Percentiles rank a stretch among this genome's conserved stretches.
phyloP scores from a whole-genome alignment of 2,888 invertebrate species.

The Drosophila quinaria region DNA sequence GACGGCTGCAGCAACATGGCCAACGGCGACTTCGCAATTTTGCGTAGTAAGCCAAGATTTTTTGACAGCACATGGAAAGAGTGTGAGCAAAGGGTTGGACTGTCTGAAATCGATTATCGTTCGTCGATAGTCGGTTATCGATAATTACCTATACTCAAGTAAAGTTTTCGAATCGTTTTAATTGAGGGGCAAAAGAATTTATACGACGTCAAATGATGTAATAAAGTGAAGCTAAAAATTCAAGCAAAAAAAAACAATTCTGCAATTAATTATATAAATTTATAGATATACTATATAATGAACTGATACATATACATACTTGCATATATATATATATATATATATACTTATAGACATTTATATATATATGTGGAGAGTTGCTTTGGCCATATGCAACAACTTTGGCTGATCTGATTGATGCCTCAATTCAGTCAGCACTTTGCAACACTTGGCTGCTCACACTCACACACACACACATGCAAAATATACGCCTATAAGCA shows the following conservation, averaged over 20 bases:
- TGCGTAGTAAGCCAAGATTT: conserved; percentile 67
- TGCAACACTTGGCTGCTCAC: conserved; percentile 23
- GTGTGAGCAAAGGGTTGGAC: conserved; percentile 14
- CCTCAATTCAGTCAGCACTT: conserved; percentile 38
- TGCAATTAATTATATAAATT: conserved; percentile 54
- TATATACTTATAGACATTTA: conserved; percentile 31
- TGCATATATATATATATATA: conserved; percentile 48
- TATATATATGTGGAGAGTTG: conserved; percentile 47
- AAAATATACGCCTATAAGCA: conserved; percentile 29
- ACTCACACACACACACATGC: conserved; percentile 7
- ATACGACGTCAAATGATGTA: conserved; percentile 27
- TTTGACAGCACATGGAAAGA: not conserved
- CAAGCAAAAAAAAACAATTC: conserved; percentile 28
- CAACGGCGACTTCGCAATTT: conserved; percentile 61
- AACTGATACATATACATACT: conserved; percentile 76
- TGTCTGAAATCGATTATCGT: conserved; percentile 42
- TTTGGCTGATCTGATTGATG: conserved; percentile 41
- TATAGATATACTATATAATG: conserved; percentile 70
- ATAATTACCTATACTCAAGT: conserved; percentile 42
- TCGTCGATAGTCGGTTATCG: not conserved
- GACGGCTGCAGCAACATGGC: conserved; percentile 62
- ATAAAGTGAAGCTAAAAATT: conserved; percentile 32
- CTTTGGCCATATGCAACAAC: conserved; percentile 42
- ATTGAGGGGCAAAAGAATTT: conserved; percentile 50
- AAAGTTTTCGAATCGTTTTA: conserved; percentile 55